Evolutionary conservation across 2,888 invertebrate species (phyloP), one percentile per base, ranked within the genome.

Genomic region (Lithophane socia): DNA sequence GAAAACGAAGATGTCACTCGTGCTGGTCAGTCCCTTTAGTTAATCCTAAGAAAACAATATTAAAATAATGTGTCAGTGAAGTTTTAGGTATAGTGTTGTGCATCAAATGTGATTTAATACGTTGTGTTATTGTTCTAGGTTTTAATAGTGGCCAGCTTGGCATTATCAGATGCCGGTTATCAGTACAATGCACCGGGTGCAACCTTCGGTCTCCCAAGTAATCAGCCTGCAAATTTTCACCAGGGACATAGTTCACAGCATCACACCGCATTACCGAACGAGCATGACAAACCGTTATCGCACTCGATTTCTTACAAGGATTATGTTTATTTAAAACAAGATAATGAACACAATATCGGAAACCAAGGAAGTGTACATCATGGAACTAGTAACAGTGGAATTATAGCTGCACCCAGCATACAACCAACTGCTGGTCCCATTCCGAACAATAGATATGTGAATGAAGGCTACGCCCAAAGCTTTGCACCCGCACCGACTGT

Each of bases 11-110:
- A 93, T 92, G 92, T 87, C 90, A 75, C 61, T 82, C 72, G 60
- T 91, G 77, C 77, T 90, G 94, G 94, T 94, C 82, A 89, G 94
- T 93, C 18, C 67, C 75, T 76, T 77, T n/a, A n/a, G 21, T 68
- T n/a, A 47, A 73, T 54, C 9, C 37, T 54, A 24, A 68, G 42
- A 56, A 47, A 67, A 66, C 10, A 3, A 10, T 0, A 61, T 61
- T 21, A 7, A 52, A 49, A 37, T 24, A 61, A 21, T 16, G 74
- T 73, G 65, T 60, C 24, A 69, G 71, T 80, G 85, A 52, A 68
- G 73, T 85, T 72, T 44, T 24, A 37, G 3, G 10, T 56, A 12
- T 29, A 18, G 75, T 85, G 47, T 60, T 58, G 75, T 81, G 75
- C 24, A 18, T 79, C 47, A 52, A 42, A 56, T 73, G 72, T 85